Percentiles rank a stretch among this genome's conserved stretches.
phyloP scores from a whole-genome alignment of 2,888 invertebrate genomes.

The Saturnia pavonia region DNA sequence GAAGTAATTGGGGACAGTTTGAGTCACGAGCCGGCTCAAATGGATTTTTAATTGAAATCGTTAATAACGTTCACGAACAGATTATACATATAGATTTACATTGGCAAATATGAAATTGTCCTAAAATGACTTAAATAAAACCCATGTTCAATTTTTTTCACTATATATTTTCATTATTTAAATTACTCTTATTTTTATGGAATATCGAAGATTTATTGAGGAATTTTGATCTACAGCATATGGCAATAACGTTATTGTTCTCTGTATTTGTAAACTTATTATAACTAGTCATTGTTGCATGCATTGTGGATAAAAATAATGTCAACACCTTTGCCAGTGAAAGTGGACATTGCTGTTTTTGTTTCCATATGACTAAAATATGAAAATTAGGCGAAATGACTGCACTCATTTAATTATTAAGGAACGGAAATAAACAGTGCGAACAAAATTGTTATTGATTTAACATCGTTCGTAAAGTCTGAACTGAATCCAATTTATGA shows the following conservation, averaged over 20 bases:
- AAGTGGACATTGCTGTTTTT: no score
- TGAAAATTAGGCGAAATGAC: no score
- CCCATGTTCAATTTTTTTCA: not conserved
- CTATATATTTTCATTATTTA: not conserved
- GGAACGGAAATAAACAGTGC: not conserved
- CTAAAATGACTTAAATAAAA: not conserved
- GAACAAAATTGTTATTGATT: not conserved
- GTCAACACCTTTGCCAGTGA: no score
- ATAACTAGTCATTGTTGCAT: no score
- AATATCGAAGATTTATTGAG: no score
- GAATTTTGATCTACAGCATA: no score
- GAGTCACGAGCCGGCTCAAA: conserved; percentile 33
- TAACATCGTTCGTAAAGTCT: not conserved
- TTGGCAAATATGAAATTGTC: not conserved
- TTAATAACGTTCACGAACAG: not conserved
- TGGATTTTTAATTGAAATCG: conserved; percentile 9
- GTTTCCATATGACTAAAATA: no score
- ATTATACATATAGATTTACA: not conserved
- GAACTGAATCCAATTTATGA: not conserved
- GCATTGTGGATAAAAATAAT: no score
- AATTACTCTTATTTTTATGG: no score
- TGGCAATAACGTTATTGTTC: no score
- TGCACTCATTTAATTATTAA: not conserved
- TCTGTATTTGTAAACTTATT: no score
- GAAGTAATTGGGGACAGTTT: conserved; percentile 35